phyloP scores from a whole-genome alignment of 2,797 vertebrate species.

The Myotis pilosus region DNA sequence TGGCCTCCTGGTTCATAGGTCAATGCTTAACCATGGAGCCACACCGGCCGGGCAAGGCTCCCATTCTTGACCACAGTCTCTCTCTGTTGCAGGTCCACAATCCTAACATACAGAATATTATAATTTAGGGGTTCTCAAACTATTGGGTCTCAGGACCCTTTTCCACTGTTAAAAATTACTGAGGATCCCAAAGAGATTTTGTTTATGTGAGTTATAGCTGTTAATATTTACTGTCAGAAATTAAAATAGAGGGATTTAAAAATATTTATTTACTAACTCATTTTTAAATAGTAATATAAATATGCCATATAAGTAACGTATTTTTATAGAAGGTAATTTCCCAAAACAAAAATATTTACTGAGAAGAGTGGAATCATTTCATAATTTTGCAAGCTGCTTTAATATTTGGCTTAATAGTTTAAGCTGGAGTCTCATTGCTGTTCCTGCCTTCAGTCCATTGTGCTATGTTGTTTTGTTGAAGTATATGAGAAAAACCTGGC shows the following conservation, averaged over 20 bases:
- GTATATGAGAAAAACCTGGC: background rate
- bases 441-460: background rate
- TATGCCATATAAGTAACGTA: background rate
- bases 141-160: background rate
- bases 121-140: background rate
- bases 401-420: background rate
- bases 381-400: background rate
- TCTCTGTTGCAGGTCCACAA: background rate
- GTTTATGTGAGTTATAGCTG: background rate
- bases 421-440: background rate
- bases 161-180: background rate
- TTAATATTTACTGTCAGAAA: background rate
- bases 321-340: background rate
- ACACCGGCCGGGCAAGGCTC: background rate
- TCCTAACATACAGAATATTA: background rate
- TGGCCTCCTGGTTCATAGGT: no score
- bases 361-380: background rate
- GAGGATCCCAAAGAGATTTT: background rate
- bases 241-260: background rate
- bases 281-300: background rate
- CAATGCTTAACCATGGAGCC: no score
- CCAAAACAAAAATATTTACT: background rate
- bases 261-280: background rate
- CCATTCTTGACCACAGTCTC: background rate
- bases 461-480: background rate